Base-by-base conservation (phyloP, 2,888 invertebrate species). In the Labia minor region DNA sequence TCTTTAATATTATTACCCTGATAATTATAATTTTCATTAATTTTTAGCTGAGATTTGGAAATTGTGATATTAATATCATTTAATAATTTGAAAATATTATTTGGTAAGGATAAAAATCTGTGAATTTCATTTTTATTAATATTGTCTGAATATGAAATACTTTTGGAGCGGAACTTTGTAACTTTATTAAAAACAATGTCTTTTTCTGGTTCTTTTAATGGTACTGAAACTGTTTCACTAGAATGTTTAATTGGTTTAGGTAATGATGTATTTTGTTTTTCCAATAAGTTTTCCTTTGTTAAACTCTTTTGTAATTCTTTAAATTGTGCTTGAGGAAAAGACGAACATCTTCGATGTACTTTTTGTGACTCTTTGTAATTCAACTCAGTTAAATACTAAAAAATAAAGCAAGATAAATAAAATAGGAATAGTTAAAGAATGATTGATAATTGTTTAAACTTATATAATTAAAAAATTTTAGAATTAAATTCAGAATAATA, bases 331-430 rank as follows among this genome's bases (percentile, higher is more conserved):
- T 80, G 79, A n/a, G 82, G 83, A 70, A 82, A 81, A 21, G 83
- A 83, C 1, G 82, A 82, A 73, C 83, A 82, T 33, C 84, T 78
- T 70, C 80, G 76, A 67, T 83, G 82, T 67, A 78, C 75, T 72
- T 79, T 81, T 66, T 79, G 78, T 67, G 77, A 78, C 65, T 74
- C 74, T 69, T 74, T 68, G 49, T 73, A 73, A 66, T 72, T 73
- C 74, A 76, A 76, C 33, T 72, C 73, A 1, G 74, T 73, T 21
- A 76, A 65, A 68, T 76, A 77, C 77, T 77, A 69, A 21, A 72
- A 72, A 21, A n/a, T 19, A 65, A 61, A 69, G 69, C 65, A 19
- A 21, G 26, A 64, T 67, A 65, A 19, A 65, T 65, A 68, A 18
- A 19, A 62, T 18, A 67, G 63, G 19, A 11, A 16, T 20, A 63